These are phyloP conservation scores for Apocrypta bakeri DNA, from an alignment of 1,140 invertebrate species.

Conservation along the genomic window DNA sequence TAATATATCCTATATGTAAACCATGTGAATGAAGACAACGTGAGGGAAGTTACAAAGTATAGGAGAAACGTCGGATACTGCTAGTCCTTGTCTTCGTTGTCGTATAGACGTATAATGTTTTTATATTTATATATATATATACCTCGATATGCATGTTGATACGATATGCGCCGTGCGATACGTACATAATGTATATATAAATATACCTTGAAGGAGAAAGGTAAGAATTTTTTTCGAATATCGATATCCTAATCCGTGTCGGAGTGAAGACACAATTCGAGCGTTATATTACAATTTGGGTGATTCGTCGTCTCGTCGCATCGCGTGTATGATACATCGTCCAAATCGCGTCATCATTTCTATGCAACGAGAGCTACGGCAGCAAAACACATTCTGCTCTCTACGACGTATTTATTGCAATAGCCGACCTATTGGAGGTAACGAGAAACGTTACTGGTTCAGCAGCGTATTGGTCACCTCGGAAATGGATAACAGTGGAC, in stretches of 20 bases:
- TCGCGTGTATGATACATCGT: conserved; percentile 29
- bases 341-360: conserved; percentile 4
- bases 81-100: background rate
- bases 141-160: background rate
- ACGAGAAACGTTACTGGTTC: conserved; percentile 76
- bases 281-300: background rate
- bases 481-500: conserved; percentile 88
- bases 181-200: background rate
- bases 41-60: conserved; percentile 35
- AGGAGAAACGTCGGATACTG: conserved; percentile 21
- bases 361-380: conserved; percentile 36
- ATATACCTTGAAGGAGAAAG: background rate
- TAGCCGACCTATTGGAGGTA: conserved; percentile 31
- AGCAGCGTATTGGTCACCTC: conserved; percentile 87
- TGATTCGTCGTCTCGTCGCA: background rate
- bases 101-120: background rate
- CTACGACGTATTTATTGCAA: conserved; percentile 2
- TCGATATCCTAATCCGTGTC: background rate
- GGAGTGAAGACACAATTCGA: conserved; percentile 1
- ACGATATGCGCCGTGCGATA: background rate
- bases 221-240: background rate
- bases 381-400: background rate
- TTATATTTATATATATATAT: too few relatives aligned
- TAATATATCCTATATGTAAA: conserved; percentile 28
- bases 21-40: conserved; percentile 16